These are phyloP conservation scores for Suncus etruscus DNA, from an alignment of 2,113 vertebrate genomes.

Conservation along the genomic window DNA sequence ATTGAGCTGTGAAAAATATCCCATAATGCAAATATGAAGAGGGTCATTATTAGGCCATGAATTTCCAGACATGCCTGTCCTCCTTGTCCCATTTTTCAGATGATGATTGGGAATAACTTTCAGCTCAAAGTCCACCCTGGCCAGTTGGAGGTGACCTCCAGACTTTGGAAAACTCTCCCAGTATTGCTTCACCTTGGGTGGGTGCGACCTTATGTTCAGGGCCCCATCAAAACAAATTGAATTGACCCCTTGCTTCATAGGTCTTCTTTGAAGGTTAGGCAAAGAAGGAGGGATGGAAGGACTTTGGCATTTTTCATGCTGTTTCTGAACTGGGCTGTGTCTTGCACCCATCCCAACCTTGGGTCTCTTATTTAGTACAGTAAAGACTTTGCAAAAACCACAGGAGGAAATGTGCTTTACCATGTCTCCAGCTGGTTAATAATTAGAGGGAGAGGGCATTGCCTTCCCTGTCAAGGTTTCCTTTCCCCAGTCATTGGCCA, in stretches of 20 bases:
- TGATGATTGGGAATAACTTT: not conserved
- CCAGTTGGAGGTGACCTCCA: not conserved
- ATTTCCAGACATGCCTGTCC: rapidly evolving
- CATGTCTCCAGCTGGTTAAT: constrained; percentile 76
- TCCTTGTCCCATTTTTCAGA: too few relatives aligned
- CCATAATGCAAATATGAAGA: rapidly evolving
- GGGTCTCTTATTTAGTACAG: not conserved
- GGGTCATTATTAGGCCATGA: not conserved
- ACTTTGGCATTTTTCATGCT: constrained; percentile 52
- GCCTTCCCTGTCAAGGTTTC: constrained; percentile 42
- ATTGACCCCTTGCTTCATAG: rapidly evolving
- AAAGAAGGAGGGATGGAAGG: not conserved
- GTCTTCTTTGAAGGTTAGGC: not conserved
- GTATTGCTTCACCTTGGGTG: not conserved
- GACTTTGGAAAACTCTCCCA: not conserved
- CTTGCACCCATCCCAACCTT: not conserved
- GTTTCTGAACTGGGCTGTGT: not conserved
- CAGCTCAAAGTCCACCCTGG: not conserved
- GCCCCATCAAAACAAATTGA: not conserved
- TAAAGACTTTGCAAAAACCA: not conserved
- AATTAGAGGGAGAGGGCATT: constrained; percentile 71
- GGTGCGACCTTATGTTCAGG: not conserved
- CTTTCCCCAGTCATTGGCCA: constrained; percentile 48
- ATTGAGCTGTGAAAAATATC: not conserved
- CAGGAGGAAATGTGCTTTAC: constrained; percentile 41